These are phyloP conservation scores for Theocolax elegans DNA, from an alignment of 1,140 invertebrate species.

Conservation along the genomic window DNA sequence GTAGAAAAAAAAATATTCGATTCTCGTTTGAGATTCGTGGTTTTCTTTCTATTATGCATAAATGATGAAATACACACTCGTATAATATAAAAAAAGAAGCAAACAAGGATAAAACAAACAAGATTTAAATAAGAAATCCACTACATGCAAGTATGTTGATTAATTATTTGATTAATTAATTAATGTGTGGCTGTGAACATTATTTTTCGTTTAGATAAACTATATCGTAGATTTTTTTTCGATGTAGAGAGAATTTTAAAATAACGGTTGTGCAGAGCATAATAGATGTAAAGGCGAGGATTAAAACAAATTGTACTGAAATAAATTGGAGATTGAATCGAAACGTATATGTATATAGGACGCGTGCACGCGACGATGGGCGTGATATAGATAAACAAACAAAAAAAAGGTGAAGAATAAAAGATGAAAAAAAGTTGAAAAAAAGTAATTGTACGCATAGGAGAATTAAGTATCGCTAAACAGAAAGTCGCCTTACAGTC, in stretches of 20 bases:
- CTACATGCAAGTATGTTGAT: slow-evolving; percentile 49
- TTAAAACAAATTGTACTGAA: slow-evolving; percentile 31
- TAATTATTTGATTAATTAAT: slow-evolving; percentile 52
- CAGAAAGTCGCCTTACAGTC: slow-evolving; percentile 23
- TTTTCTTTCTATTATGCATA: slow-evolving; percentile 25
- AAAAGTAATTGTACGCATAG: not conserved
- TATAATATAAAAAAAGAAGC: not conserved
- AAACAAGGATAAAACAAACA: slow-evolving; percentile 27
- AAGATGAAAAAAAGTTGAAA: slow-evolving; percentile 1
- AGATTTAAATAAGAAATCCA: slow-evolving; percentile 47
- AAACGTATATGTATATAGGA: not conserved
- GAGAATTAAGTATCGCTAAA: not conserved
- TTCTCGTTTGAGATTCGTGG: slow-evolving; percentile 17
- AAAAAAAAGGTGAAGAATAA: not conserved
- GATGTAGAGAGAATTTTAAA: slow-evolving; percentile 37
- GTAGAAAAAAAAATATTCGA: slow-evolving; percentile 23
- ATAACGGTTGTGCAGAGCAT: slow-evolving; percentile 36
- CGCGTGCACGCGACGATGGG: not conserved
- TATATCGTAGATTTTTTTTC: slow-evolving; percentile 32
- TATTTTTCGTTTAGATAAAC: slow-evolving; percentile 61
- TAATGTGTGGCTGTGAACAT: slow-evolving; percentile 68
- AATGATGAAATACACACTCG: slow-evolving; percentile 3
- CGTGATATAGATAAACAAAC: not conserved
- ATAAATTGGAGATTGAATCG: slow-evolving; percentile 18
- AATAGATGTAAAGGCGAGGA: slow-evolving; percentile 38